Evolutionary conservation across 2,888 invertebrate species (phyloP), one percentile per base, ranked within the genome.

Genomic region (Dynastes grantii): DNA sequence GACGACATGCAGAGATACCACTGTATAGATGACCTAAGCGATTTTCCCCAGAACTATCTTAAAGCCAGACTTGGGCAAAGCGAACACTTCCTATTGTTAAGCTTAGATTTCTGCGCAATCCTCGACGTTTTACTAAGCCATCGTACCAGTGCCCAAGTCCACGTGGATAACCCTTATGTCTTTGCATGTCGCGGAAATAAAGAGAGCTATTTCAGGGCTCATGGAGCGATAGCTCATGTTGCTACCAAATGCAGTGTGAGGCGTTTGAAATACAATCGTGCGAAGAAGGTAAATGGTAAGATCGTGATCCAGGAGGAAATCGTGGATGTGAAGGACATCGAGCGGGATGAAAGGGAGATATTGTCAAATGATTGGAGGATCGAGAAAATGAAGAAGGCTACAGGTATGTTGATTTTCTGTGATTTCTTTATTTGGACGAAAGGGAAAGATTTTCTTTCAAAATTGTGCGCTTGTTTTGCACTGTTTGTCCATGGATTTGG

Each of bases 181-280:
- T 73, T 73, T 37, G 71, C 58, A 37, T 58, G 71, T 58, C 55
- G 71, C 9, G 58, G 71, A 1, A 73, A 37, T 55, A 73, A 73
- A 16, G 58, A 58, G 13, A 73, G 58, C 16, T 58, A 58, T 29
- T 73, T 73, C 16, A 58, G 37, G 8, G 58, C 58, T n/a, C 55
- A 73, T 22, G 58, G 58, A 1, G 40, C 32, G 1, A 22, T 73
- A n/a, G 58, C 71, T 1, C 71, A 73, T 9, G 22, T 58, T 0
- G 40, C 73, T 9, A 37, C 73, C 2, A 73, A 53, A 16, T 73
- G 73, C 61, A 45, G 61, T 0, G 73, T 58, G 8, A 73, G 40
- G n/a, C 27, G 73, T 11, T 58, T 73, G 16, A 73, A 22, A 13
- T 73, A 73, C 22, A 2, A 53, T 16, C 58, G 27, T 8, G 37